Evolutionary conservation across 2,797 vertebrate genomes (phyloP).

Genomic region (Acipenser transmontanus): DNA sequence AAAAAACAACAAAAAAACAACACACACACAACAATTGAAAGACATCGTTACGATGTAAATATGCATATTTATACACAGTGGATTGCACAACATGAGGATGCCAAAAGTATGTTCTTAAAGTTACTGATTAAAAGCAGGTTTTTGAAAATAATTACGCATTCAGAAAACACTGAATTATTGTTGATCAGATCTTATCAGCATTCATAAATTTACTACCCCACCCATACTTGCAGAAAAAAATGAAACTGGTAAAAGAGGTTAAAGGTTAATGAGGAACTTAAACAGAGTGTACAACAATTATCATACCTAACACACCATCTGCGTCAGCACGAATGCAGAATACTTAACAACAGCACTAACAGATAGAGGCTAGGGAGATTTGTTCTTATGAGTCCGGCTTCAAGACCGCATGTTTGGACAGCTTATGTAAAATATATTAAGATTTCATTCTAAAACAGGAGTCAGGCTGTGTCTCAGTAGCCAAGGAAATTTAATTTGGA

Average conservation of each 20-base stretch:
- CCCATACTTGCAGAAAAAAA: not conserved
- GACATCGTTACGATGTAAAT: not conserved
- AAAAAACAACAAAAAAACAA: too few relatives aligned
- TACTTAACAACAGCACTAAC: conserved; percentile 13
- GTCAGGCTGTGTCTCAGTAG: conserved; percentile 12
- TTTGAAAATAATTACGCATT: not conserved
- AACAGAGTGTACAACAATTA: conserved; percentile 33
- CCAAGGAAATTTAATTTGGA: conserved; percentile 35
- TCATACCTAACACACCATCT: conserved; percentile 33
- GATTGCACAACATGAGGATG: not conserved
- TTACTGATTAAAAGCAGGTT: not conserved
- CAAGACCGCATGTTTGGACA: too few relatives aligned
- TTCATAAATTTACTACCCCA: not conserved
- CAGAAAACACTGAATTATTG: not conserved
- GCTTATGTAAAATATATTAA: not conserved
- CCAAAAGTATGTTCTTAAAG: not conserved
- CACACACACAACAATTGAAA: not conserved
- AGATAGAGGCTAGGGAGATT: conserved; percentile 15
- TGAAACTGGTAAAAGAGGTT: conserved; percentile 25
- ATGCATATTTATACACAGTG: not conserved
- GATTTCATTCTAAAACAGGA: conserved; percentile 13
- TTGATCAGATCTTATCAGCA: not conserved
- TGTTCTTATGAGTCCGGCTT: not conserved
- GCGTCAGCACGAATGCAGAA: conserved; percentile 29
- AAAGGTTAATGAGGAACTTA: conserved; percentile 42